Evolutionary conservation across 2,797 vertebrate genomes (phyloP).

Genomic region (Loris lydekkerianus): DNA sequence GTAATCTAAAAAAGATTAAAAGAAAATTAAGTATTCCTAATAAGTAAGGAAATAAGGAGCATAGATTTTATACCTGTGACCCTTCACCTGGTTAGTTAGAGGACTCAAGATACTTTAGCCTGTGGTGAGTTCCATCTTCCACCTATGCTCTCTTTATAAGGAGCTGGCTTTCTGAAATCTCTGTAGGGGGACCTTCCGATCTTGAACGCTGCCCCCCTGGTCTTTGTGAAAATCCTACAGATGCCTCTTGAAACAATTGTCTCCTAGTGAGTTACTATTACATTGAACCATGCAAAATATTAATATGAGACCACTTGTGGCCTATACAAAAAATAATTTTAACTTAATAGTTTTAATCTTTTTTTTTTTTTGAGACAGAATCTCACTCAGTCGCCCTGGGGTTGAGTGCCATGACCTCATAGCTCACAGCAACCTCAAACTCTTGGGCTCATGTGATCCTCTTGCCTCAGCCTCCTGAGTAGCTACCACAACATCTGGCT

Average conservation of each 20-base stretch:
- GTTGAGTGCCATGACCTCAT: no score
- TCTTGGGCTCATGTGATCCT: no score
- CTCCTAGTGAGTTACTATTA: background rate
- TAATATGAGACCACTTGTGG: background rate
- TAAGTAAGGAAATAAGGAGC: background rate
- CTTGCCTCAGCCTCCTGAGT: no score
- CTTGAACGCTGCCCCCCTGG: background rate
- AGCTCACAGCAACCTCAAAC: no score
- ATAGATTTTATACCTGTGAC: background rate
- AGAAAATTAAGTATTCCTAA: slow-evolving; percentile 36
- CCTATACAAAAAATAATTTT: background rate
- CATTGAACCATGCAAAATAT: background rate
- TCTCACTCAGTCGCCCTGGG: no score
- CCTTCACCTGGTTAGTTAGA: background rate
- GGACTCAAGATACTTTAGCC: background rate
- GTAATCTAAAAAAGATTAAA: slow-evolving; percentile 61
- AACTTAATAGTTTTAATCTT: background rate
- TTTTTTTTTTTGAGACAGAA: no score
- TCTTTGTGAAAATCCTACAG: background rate
- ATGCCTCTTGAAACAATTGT: background rate
- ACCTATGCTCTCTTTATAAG: rapidly evolving
- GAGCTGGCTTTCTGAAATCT: background rate
- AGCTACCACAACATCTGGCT: no score
- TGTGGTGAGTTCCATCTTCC: background rate
- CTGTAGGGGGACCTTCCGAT: background rate